These are phyloP conservation scores for Taeniopygia guttata DNA, from an alignment of 2,797 vertebrate genomes.

Conservation along the genomic window DNA sequence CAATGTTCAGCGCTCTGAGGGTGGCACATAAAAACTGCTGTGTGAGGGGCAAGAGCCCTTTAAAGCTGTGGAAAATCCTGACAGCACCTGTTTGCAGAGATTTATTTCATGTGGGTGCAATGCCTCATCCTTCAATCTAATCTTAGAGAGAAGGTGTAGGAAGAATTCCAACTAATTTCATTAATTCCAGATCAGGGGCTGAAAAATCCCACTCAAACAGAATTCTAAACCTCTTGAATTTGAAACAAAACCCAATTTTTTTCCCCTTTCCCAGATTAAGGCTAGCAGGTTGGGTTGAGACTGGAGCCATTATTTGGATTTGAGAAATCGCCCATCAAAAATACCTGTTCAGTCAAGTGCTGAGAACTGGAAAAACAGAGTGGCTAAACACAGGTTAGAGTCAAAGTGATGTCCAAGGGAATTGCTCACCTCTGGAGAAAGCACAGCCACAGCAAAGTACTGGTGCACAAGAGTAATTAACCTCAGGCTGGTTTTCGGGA, in stretches of 20 bases:
- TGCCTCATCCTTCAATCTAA: not conserved
- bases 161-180: not conserved
- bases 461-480: not conserved
- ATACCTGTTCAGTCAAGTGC: not conserved
- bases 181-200: not conserved
- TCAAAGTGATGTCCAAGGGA: not conserved
- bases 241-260: not conserved
- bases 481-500: rapidly evolving
- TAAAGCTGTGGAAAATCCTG: not conserved
- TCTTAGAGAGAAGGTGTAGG: not conserved
- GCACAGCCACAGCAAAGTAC: not conserved
- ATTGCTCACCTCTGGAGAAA: not conserved
- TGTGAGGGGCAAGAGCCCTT: not conserved
- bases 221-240: not conserved
- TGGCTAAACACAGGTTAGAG: not conserved
- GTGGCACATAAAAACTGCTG: rapidly evolving
- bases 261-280: not conserved
- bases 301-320: not conserved
- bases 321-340: not conserved
- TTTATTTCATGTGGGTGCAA: not conserved
- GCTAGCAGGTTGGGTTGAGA: not conserved
- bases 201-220: not conserved
- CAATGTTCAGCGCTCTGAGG: rapidly evolving
- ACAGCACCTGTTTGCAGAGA: not conserved
- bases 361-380: not conserved